Conservation (phyloP, 2,113 vertebrate species). For the Eptatretus burgeri region DNA sequence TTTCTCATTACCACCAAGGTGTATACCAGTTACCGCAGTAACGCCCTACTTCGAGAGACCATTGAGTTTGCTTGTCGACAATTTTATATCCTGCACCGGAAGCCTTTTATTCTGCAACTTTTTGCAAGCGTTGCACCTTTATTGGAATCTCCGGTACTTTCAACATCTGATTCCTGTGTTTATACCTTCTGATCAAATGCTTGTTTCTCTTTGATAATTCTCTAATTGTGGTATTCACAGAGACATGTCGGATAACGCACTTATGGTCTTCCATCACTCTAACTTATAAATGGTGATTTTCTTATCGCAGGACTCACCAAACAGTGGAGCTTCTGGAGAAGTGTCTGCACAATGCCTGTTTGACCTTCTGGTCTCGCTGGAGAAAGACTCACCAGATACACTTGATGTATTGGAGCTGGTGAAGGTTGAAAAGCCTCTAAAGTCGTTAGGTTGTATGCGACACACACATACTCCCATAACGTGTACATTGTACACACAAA, state of each 20-base stretch:
- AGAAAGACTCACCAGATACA: slow-evolving; percentile 52
- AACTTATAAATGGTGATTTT: too few species aligned
- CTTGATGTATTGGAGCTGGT: slow-evolving; percentile 76
- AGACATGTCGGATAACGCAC: too few species aligned
- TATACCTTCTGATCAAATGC: too few species aligned
- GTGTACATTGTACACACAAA: slow-evolving; percentile 3
- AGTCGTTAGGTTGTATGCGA: slow-evolving; percentile 40
- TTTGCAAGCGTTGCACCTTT: slow-evolving; percentile 87
- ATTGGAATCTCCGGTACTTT: slow-evolving; percentile 41
- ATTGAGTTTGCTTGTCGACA: slow-evolving; percentile 82
- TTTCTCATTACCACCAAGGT: slow-evolving; percentile 21
- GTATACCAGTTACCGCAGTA: slow-evolving; percentile 78
- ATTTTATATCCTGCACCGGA: slow-evolving; percentile 88
- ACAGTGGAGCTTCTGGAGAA: slow-evolving; percentile 41
- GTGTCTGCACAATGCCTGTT: slow-evolving; percentile 90
- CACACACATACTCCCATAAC: slow-evolving; percentile 6
- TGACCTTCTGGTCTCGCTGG: slow-evolving; percentile 67
- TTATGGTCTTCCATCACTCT: too few species aligned
- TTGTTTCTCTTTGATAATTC: too few species aligned
- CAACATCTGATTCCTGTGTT: too few species aligned
- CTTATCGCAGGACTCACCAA: slow-evolving; percentile 14
- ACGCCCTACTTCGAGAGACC: slow-evolving; percentile 54
- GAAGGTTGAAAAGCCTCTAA: slow-evolving; percentile 79
- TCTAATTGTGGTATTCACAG: too few species aligned
- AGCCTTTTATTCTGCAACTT: slow-evolving; percentile 74